Evolutionary conservation across 2,113 vertebrate genomes (phyloP), one percentile per base, ranked within the genome.

Genomic region (Tympanuchus pallidicinctus): DNA sequence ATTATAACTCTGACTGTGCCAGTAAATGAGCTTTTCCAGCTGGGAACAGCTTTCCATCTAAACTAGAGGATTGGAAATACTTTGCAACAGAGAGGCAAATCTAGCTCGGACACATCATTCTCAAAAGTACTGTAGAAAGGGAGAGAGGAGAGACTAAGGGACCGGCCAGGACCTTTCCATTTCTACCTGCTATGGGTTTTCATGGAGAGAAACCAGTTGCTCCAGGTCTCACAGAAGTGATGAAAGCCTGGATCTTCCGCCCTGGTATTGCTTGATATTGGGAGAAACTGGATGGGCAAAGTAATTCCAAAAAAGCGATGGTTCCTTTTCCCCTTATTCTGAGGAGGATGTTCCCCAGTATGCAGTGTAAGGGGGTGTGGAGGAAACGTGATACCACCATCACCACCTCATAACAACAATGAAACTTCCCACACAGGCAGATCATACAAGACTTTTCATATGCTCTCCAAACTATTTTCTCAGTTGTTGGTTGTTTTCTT

Each of bases 1-100:
- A 77, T 90, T 4, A 30, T 91, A 71, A 36, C 32, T 50, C 54
- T 65, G 71, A 64, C 69, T 88, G 75, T 77, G 45, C 64, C 72
- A 89, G 64, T 34, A 85, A 34, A 80, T 45, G 70, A 88, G 69
- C 7, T 72, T 93, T 85, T 91, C 45, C 87, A 86, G 73, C 75
- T 88, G 67, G 50, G 67, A 93, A 82, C 71, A 86, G 28, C 43
- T 43, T 19, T 82, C 66, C 19, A 56, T 40, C 82, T 79, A 75
- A 87, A 95, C 64, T 11, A 63, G 82, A 15, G 47, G 19, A 54
- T 12, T 92, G 24, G 32, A 93, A 84, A 47, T 1, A 9, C n/a
- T 63, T 54, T 56, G 25, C 50, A 89, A 77, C 18, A 77, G 19
- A 70, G 28, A 67, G 17, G 56, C 66, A 82, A 80, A 88, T 38